Evolutionary conservation across 2,888 invertebrate species (phyloP), one percentile per base, ranked within the genome.

Genomic region (Nemotelus pantherinus): DNA sequence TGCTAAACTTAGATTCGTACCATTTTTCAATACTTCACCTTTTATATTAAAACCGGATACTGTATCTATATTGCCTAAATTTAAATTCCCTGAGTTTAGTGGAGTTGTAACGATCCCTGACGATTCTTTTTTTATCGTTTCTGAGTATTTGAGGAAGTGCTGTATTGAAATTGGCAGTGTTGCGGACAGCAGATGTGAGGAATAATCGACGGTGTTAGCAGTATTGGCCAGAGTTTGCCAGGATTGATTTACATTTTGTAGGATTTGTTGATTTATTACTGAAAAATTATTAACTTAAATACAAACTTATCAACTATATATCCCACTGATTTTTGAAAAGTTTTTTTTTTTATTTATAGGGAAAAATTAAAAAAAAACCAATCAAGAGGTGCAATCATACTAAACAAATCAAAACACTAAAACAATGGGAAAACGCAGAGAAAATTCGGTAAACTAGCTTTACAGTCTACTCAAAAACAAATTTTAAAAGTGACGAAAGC

Each of bases 81-180:
- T 85, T 81, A 85, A 83, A 82, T 85, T 85, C 82, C 84, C 85
- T 83, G 85, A 84, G 83, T 84, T 84, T 76, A 85, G 83, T 82
- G 84, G 84, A 82, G 84, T 82, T 80, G 84, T 83, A 75, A 83
- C 83, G 80, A 84, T 85, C 80, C 84, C 85, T 81, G 86, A 84
- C 81, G 86, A 86, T 84, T 87, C 87, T 83, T 87, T 87, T 82
- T 87, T 87, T 81, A 87, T 87, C 82, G 87, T 87, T 84, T 87
- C 87, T 80, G 87, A 87, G 82, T 87, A 87, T 84, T 87, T 87
- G 77, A 87, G 85, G 84, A 87, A 87, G 84, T 87, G 87, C 82
- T 87, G 87, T 83, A 87, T 85, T 79, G 87, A 87, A 81, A 87
- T 87, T 84, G 87, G 87, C 84, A 87, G 85, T 84, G 87, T 86